Evolutionary conservation across 2,888 invertebrate genomes (phyloP).

Genomic region (Macrosoma leucophasiata): DNA sequence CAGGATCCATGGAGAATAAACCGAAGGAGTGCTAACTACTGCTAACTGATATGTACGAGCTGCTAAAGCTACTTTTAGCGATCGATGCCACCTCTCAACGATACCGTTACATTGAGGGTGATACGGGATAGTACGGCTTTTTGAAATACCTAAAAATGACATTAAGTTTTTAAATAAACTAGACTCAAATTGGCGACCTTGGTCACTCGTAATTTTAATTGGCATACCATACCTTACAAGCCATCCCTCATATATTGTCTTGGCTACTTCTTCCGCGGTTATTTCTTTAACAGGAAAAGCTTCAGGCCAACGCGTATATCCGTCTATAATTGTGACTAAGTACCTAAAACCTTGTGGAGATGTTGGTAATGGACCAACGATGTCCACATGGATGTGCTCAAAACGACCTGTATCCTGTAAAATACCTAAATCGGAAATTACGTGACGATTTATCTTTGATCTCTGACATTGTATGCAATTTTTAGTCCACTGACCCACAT

Average conservation of each 20-base stretch:
- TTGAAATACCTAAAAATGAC: too few relatives aligned
- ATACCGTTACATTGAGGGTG: too few relatives aligned
- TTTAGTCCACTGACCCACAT: constrained; percentile 6
- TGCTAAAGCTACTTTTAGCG: too few relatives aligned
- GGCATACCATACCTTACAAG: constrained; percentile 25
- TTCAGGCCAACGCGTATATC: constrained; percentile 29
- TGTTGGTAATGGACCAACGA: constrained; percentile 21
- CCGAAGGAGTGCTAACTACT: too few relatives aligned
- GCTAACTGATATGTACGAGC: too few relatives aligned
- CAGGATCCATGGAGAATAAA: too few relatives aligned
- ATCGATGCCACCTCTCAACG: too few relatives aligned
- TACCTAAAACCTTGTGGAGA: constrained; percentile 21
- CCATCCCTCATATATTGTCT: constrained; percentile 23
- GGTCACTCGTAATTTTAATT: constrained; percentile 8
- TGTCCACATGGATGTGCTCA: constrained; percentile 24
- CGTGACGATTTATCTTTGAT: constrained; percentile 3
- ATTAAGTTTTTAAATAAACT: too few relatives aligned
- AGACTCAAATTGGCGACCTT: constrained; percentile 28
- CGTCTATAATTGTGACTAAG: constrained; percentile 27
- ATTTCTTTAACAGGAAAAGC: constrained; percentile 21
- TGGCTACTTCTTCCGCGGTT: constrained; percentile 20
- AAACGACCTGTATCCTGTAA: constrained; percentile 12
- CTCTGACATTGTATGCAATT: constrained; percentile 5
- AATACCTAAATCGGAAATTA: not conserved
- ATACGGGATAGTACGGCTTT: too few relatives aligned